phyloP scores from a whole-genome alignment of 1,140 invertebrate genomes.

The Penaeus vannamei region DNA sequence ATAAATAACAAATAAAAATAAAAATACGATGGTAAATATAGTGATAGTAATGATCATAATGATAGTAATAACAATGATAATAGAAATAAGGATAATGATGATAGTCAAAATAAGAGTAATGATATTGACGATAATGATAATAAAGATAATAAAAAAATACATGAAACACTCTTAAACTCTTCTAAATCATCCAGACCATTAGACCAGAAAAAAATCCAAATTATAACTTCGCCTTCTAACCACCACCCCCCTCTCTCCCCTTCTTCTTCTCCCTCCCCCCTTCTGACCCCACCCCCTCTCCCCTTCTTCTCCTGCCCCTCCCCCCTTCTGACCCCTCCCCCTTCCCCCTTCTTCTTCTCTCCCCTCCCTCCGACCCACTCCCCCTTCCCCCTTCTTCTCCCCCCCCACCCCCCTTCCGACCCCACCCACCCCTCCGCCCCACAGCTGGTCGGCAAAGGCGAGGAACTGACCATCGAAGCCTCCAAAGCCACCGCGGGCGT shows the following conservation, averaged over 20 bases:
- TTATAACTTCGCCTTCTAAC: not conserved
- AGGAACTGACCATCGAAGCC: conserved; percentile 35
- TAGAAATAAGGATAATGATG: too few species aligned
- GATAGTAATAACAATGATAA: too few species aligned
- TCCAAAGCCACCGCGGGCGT: conserved; percentile 24
- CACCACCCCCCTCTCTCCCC: not conserved
- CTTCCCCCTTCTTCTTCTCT: not conserved
- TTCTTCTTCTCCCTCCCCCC: not conserved
- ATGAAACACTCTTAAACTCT: too few species aligned
- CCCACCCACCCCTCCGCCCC: not conserved
- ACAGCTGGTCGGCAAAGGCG: conserved; percentile 47
- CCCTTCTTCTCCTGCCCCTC: not conserved
- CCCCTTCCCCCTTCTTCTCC: not conserved
- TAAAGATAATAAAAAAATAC: too few species aligned
- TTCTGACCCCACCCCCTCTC: not conserved
- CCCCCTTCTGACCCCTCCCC: not conserved
- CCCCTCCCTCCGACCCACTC: not conserved
- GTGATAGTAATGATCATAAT: too few species aligned
- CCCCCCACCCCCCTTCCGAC: not conserved
- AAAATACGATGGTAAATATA: too few species aligned
- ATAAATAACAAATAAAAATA: too few species aligned
- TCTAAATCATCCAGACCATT: not conserved
- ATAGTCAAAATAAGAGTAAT: too few species aligned
- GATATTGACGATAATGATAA: too few species aligned
- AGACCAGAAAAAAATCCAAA: not conserved